A percentile compares a stretch with the other conserved stretches of the same genome.
Conservation (phyloP, 2,797 vertebrate genomes). For the Oceanodroma leucorhoa region DNA sequence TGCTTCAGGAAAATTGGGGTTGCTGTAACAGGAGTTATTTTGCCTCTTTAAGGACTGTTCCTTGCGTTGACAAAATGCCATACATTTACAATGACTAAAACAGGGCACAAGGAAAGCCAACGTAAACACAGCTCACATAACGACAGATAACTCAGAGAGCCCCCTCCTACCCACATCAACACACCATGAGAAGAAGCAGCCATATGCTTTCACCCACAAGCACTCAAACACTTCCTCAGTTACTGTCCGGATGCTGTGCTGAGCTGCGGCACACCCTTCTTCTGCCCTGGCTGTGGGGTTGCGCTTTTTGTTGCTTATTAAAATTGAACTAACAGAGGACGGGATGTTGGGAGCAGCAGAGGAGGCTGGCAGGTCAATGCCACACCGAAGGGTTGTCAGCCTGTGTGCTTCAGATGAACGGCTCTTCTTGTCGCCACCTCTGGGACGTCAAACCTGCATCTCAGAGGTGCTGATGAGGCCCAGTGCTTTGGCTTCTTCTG, state of each 20-base stretch:
- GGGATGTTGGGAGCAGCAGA: constrained; percentile 35
- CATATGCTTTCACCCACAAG: not conserved
- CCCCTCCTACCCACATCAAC: not conserved
- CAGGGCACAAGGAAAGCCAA: constrained; percentile 58
- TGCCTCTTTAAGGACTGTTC: constrained; percentile 59
- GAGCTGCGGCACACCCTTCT: not conserved
- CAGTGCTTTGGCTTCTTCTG: constrained; percentile 93
- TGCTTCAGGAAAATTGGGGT: not conserved
- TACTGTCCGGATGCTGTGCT: not conserved
- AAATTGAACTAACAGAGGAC: constrained; percentile 38
- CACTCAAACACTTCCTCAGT: not conserved
- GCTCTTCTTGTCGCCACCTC: constrained; percentile 14
- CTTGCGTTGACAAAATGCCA: constrained; percentile 56
- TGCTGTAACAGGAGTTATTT: constrained; percentile 39
- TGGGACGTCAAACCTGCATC: constrained; percentile 88
- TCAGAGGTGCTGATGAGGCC: constrained; percentile 90
- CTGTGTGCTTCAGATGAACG: constrained; percentile 45
- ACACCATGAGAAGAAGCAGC: not conserved
- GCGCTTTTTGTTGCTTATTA: not conserved
- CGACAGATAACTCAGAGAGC: constrained; percentile 24
- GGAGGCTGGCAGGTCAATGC: constrained; percentile 43
- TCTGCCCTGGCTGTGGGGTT: not conserved
- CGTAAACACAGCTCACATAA: constrained; percentile 49
- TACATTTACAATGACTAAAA: constrained; percentile 58
- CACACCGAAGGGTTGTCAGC: not conserved